Conservation (phyloP, 2,113 vertebrate genomes). For the Melanostigma gelatinosum region DNA sequence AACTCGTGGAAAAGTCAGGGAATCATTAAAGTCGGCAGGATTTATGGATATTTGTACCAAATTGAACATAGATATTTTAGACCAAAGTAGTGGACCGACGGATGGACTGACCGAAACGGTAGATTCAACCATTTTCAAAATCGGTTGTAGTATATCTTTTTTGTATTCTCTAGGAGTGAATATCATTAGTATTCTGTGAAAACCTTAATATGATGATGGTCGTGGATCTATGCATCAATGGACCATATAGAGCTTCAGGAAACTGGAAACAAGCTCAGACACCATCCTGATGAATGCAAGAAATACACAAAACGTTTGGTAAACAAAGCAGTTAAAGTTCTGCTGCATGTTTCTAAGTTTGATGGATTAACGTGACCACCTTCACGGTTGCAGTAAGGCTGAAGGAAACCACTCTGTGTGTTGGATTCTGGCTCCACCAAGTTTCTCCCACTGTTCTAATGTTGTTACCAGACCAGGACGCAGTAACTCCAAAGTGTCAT, state of each 20-base stretch:
- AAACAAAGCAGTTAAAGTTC: background rate
- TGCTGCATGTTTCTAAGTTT: background rate
- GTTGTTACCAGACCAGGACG: constrained; percentile 68
- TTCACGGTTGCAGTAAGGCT: background rate
- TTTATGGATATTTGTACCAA: background rate
- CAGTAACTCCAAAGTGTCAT: constrained; percentile 58
- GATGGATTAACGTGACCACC: background rate
- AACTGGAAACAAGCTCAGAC: background rate
- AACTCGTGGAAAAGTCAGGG: background rate
- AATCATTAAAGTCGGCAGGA: background rate
- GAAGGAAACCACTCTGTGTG: constrained; percentile 13
- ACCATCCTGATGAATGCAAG: background rate
- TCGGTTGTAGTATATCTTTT: background rate
- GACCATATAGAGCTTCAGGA: background rate
- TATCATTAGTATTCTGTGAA: background rate
- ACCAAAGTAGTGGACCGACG: background rate
- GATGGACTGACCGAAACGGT: background rate
- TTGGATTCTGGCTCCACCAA: constrained; percentile 20
- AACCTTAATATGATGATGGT: background rate
- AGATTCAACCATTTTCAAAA: background rate
- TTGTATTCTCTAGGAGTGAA: background rate
- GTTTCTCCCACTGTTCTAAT: constrained; percentile 43
- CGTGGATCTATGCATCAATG: background rate
- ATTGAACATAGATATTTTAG: background rate
- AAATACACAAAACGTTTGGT: background rate